Evolutionary conservation across 2,113 vertebrate genomes (phyloP).

Genomic region (Nerophis ophidion): DNA sequence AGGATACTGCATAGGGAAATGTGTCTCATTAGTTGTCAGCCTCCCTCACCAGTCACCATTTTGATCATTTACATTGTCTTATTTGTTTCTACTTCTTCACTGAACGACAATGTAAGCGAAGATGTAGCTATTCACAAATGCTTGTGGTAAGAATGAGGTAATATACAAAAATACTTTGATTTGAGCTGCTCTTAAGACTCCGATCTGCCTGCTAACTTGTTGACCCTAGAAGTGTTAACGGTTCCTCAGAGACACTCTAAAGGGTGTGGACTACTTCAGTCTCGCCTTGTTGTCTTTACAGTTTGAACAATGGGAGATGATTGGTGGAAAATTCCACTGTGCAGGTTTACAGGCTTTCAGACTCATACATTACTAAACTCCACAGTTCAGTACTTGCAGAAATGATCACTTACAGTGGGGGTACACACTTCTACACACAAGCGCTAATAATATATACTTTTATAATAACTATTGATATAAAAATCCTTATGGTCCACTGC

Average conservation of each 20-base stretch:
- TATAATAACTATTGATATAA: too few relatives aligned
- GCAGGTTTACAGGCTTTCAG: slow-evolving; percentile 31
- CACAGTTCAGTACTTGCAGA: not conserved
- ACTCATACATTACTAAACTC: slow-evolving; percentile 4
- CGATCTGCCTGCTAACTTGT: slow-evolving; percentile 31
- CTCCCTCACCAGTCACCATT: too few relatives aligned
- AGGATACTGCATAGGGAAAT: slow-evolving; percentile 13
- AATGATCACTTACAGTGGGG: too few relatives aligned
- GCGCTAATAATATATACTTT: too few relatives aligned
- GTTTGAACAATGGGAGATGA: slow-evolving; percentile 49
- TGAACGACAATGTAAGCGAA: too few relatives aligned
- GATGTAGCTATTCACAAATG: too few relatives aligned
- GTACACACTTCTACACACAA: too few relatives aligned
- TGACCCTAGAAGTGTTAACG: slow-evolving; percentile 43
- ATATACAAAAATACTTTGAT: not conserved
- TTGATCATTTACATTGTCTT: too few relatives aligned
- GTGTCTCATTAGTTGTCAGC: slow-evolving; percentile 7
- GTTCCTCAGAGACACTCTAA: slow-evolving; percentile 45
- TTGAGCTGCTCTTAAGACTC: not conserved
- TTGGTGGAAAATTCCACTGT: slow-evolving; percentile 48
- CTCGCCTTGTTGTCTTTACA: slow-evolving; percentile 25
- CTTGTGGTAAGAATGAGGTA: not conserved
- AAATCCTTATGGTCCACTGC: too few relatives aligned
- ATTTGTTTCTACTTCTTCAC: too few relatives aligned
- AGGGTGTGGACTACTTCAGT: slow-evolving; percentile 40